Evolutionary conservation across 2,888 invertebrate genomes (phyloP), one percentile per base, ranked within the genome.

Genomic region (Linnaemya vulpina): DNA sequence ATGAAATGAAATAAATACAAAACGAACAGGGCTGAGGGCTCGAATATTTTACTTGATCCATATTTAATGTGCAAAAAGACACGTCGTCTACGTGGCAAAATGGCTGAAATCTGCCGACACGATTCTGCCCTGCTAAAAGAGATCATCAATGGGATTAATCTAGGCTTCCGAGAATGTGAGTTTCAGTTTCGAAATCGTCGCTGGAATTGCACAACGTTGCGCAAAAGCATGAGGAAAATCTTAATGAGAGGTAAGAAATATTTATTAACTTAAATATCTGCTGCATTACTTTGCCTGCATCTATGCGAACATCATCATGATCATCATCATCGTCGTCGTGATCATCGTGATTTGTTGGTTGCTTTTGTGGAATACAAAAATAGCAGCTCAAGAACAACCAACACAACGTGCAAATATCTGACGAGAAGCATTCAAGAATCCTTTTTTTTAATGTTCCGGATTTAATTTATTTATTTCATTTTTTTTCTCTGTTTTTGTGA

Each of bases 171-270:
- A 87, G 97, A 98, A 94, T 98, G 98, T 92, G 96, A 97, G 88
- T 95, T 95, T 92, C 97, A 97, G 93, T 97, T 98, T 93, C 94
- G 96, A 82, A 95, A 96, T 92, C 94, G 97, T 84, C 94, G 96
- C 91, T 98, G 97, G 98, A 98, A 98, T 92, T 98, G 98, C 92
- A 97, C 97, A 77, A 95, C 96, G 0, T 94, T 95, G 86, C 94
- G 96, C 88, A 94, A 90, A 84, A 90, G 90, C 89, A 90, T 90
- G 90, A 95, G 96, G 91, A 97, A 97, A 93, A 96, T 98, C 90
- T 94, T 98, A 84, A 94, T 96, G 91, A 95, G 96, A 94, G 98
- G 98, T 98, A 93, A 94, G 75, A 68, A 76, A 55, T 76, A 55
- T 62, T 68, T 62, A 76, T 82, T 67, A 51, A 60, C n/a, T 35